phyloP scores from a whole-genome alignment of 2,797 vertebrate genomes.

The Hydrophis major region DNA sequence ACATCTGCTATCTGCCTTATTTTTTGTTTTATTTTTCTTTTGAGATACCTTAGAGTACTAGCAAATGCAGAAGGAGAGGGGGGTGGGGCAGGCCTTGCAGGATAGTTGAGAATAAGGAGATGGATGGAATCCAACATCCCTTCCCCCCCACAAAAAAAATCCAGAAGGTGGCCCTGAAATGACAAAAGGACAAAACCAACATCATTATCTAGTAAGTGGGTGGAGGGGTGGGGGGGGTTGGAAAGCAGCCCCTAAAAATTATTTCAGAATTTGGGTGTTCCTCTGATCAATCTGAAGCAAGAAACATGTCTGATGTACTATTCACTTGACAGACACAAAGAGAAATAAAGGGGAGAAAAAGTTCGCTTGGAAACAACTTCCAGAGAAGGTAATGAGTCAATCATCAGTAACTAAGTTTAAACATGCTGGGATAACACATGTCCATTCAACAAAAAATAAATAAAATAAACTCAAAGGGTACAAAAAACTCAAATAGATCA shows the following conservation, averaged over 20 bases:
- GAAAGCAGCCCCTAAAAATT: conserved; percentile 6
- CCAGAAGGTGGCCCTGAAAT: neutral
- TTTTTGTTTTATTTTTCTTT: neutral
- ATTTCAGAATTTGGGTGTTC: neutral
- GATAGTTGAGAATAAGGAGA: neutral
- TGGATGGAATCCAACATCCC: neutral
- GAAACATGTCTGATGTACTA: conserved; percentile 12
- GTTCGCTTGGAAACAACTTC: neutral
- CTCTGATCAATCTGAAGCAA: conserved; percentile 6
- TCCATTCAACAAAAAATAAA: neutral
- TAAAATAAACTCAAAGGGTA: neutral
- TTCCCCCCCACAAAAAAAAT: neutral
- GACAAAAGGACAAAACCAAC: neutral
- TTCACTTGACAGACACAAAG: conserved; percentile 29
- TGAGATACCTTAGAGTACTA: no score
- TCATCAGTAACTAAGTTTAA: neutral
- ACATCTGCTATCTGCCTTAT: neutral
- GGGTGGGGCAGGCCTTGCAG: neutral
- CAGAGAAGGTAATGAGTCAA: neutral
- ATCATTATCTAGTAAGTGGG: neutral
- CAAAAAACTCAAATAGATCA: neutral
- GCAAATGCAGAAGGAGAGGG: neutral
- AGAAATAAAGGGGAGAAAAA: neutral
- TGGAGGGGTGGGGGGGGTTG: no score
- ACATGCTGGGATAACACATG: neutral